Percentiles rank a stretch among this genome's conserved stretches.
Evolutionary conservation across 2,113 vertebrate species (phyloP).

Genomic region (Stigmatopora nigra): DNA sequence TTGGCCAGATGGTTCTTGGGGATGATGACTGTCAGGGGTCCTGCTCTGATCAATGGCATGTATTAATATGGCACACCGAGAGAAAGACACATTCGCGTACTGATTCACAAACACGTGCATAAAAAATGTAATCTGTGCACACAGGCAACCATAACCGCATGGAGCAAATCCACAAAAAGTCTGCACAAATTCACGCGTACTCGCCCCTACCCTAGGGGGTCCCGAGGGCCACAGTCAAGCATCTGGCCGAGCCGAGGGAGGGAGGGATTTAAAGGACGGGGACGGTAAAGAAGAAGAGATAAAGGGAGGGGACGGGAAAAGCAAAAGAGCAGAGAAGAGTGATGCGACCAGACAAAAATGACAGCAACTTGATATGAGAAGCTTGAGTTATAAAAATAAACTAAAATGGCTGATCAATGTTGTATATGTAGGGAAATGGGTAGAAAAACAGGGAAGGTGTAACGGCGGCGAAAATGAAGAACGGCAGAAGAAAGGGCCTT

Average conservation of each 20-base stretch:
- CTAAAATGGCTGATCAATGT: background rate
- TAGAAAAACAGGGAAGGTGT: background rate
- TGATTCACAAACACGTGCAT: constrained; percentile 27
- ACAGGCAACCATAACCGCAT: constrained; percentile 35
- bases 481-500: background rate
- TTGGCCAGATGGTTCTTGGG: constrained; percentile 98
- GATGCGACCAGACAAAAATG: background rate
- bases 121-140: constrained; percentile 34
- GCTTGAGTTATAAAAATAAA: background rate
- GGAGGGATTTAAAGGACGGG: constrained; percentile 59
- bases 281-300: constrained; percentile 37
- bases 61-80: constrained; percentile 86
- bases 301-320: constrained; percentile 27
- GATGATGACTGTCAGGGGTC: constrained; percentile 99
- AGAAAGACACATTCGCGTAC: constrained; percentile 29
- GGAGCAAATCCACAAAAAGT: constrained; percentile 53
- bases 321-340: constrained; percentile 6
- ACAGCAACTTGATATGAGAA: background rate
- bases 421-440: background rate
- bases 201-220: constrained; percentile 76
- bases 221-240: constrained; percentile 85
- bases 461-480: background rate
- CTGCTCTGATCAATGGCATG: constrained; percentile 99
- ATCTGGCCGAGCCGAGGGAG: constrained; percentile 90
- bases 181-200: constrained; percentile 27